Conservation (phyloP, 2,113 vertebrate species). For the Triplophysa siluroides region DNA sequence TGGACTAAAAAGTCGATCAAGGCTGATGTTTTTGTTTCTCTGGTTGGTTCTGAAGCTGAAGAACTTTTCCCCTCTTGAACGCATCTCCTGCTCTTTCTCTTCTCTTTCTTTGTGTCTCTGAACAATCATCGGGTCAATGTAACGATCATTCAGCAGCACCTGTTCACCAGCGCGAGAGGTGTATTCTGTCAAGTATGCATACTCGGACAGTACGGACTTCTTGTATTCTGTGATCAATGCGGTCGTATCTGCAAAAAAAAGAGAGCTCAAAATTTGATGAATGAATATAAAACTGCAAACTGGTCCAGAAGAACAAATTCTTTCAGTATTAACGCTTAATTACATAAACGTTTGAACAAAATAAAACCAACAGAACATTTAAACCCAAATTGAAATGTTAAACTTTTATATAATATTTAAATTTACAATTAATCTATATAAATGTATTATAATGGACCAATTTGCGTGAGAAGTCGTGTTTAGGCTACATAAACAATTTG, state of each 20-base stretch:
- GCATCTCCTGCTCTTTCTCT: conserved; percentile 43
- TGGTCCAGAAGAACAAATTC: no score
- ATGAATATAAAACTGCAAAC: background rate
- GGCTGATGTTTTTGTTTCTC: conserved; percentile 6
- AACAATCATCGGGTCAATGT: conserved; percentile 42
- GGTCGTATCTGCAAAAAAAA: background rate
- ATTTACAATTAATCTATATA: no score
- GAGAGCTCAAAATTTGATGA: no score
- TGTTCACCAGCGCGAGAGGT: conserved; percentile 39
- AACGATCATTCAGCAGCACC: conserved; percentile 41
- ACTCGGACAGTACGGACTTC: conserved; percentile 10
- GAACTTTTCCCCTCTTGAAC: conserved; percentile 31
- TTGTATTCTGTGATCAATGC: conserved; percentile 36
- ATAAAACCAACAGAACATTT: no score
- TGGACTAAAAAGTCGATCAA: conserved; percentile 31
- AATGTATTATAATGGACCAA: no score
- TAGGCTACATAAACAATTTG: no score
- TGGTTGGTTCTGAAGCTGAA: conserved; percentile 17
- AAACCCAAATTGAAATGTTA: no score
- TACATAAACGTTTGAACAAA: no score
- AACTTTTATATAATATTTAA: no score
- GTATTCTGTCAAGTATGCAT: conserved; percentile 40
- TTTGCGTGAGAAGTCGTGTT: no score
- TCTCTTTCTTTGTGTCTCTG: conserved; percentile 28
- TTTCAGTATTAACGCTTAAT: no score